Evolutionary conservation across 2,797 vertebrate species (phyloP).

Genomic region (Cossypha polioptera): DNA sequence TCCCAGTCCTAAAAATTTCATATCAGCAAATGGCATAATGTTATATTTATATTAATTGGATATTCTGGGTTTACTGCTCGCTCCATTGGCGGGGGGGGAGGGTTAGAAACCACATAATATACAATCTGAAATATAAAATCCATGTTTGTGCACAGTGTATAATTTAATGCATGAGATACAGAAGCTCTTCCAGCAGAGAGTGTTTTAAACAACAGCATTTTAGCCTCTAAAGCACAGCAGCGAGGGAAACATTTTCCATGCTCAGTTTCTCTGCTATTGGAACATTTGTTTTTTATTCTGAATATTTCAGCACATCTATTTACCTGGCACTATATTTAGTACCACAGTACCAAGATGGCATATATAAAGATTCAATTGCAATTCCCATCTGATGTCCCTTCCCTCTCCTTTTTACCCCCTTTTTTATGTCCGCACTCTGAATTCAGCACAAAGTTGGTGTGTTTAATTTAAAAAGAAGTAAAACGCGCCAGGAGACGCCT

Average conservation of each 20-base stretch:
- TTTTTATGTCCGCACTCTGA: conserved; percentile 84
- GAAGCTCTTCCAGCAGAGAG: conserved; percentile 52
- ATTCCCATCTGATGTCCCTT: conserved; percentile 85
- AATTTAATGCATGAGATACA: conserved; percentile 68
- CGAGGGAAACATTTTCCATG: conserved; percentile 59
- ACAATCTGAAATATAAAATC: conserved; percentile 35
- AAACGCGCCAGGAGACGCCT: conserved; percentile 81
- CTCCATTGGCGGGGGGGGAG: neutral
- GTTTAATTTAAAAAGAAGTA: conserved; percentile 88
- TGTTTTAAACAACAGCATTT: conserved; percentile 77
- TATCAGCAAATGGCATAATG: neutral
- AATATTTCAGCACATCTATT: conserved; percentile 84
- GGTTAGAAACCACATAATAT: neutral
- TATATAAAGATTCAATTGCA: conserved; percentile 85
- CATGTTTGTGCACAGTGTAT: conserved; percentile 25
- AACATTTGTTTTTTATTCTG: conserved; percentile 85
- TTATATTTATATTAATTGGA: conserved; percentile 53
- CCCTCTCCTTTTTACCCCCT: conserved; percentile 82
- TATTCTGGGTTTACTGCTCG: neutral
- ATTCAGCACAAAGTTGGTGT: conserved; percentile 85
- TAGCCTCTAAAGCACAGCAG: conserved; percentile 67
- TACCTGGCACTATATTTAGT: conserved; percentile 81
- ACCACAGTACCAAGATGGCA: conserved; percentile 81
- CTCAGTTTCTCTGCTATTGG: conserved; percentile 72
- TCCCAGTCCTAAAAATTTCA: neutral